These are phyloP conservation scores for Clistopyga incitator DNA, from an alignment of 2,888 invertebrate species.

Conservation along the genomic window DNA sequence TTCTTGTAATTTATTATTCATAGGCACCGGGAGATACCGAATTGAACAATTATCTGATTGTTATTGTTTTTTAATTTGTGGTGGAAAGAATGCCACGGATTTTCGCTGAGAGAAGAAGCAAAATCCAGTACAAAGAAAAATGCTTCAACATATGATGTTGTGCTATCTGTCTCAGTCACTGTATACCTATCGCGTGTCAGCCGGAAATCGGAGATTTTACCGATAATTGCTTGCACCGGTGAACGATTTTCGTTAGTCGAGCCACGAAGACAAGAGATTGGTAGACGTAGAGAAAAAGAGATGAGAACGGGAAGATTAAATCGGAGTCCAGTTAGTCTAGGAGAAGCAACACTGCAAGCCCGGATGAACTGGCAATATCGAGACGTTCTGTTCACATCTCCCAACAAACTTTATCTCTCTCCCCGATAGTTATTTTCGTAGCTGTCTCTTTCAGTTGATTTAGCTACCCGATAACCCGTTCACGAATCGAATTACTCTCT, in stretches of 20 bases:
- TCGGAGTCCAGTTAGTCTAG: constrained; percentile 38
- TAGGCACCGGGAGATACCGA: not conserved
- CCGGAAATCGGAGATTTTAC: constrained; percentile 61
- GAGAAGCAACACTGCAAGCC: constrained; percentile 20
- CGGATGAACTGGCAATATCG: constrained; percentile 46
- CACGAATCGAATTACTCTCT: constrained; percentile 13
- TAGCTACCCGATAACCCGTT: constrained; percentile 9
- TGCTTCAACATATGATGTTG: not conserved
- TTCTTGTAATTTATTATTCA: not conserved
- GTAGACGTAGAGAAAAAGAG: constrained; percentile 23
- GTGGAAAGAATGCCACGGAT: not conserved
- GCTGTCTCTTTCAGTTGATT: constrained; percentile 26
- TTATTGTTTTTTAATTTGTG: not conserved
- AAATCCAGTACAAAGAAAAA: not conserved
- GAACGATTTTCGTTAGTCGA: constrained; percentile 58
- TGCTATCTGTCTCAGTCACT: constrained; percentile 14
- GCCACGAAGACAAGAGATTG: constrained; percentile 1
- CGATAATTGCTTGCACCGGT: constrained; percentile 64
- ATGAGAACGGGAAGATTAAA: constrained; percentile 39
- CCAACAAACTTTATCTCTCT: constrained; percentile 8
- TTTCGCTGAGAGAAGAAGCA: not conserved
- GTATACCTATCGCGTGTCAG: constrained; percentile 37
- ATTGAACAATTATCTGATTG: not conserved
- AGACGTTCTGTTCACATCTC: constrained; percentile 11
- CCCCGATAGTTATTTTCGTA: not conserved